Evolutionary conservation across 2,113 vertebrate genomes (phyloP).

Genomic region (Tetrao urogallus): DNA sequence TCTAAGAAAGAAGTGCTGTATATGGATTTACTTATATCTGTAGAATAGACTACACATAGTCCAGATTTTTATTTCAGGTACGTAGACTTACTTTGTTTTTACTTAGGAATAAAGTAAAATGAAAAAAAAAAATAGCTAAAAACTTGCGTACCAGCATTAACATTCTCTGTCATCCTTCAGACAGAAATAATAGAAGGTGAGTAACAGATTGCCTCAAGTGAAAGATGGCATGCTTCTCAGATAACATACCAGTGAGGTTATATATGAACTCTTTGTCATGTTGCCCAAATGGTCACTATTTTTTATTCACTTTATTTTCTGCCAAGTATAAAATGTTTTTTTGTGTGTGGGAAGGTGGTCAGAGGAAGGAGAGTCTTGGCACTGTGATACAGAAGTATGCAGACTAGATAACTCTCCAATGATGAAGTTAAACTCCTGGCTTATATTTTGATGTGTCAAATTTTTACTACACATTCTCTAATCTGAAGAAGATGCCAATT

Average conservation of each 20-base stretch:
- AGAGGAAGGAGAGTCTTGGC: not conserved
- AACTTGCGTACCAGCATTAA: not conserved
- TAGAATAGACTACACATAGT: not conserved
- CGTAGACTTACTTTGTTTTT: not conserved
- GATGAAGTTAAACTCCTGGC: not conserved
- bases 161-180: not conserved
- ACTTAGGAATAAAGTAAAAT: not conserved
- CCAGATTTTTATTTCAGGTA: not conserved
- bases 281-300: not conserved
- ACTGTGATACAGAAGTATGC: not conserved
- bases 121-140: not conserved
- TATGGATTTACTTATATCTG: not conserved
- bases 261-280: not conserved
- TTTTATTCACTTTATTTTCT: not conserved
- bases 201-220: not conserved
- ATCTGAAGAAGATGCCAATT: not conserved
- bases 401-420: not conserved
- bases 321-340: not conserved
- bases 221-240: not conserved
- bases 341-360: rapidly evolving
- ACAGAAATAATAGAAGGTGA: not conserved
- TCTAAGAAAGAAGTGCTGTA: not conserved
- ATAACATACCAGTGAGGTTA: not conserved
- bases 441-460: not conserved
- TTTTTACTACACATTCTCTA: not conserved